phyloP scores from a whole-genome alignment of 2,888 invertebrate genomes.

The Euplexia lucipara region DNA sequence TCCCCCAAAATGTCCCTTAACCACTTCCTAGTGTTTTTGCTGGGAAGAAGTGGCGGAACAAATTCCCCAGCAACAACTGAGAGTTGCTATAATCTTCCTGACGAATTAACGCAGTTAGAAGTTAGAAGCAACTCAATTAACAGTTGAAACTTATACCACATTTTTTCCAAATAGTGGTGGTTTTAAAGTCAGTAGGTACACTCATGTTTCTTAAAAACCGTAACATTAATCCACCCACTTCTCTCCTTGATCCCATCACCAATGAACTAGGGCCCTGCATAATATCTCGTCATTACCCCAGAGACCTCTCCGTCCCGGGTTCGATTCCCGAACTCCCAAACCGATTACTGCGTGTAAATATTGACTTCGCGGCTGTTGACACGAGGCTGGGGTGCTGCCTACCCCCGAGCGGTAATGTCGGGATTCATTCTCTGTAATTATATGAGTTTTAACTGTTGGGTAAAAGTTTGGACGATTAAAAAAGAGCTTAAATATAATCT shows the following conservation, averaged over 20 bases:
- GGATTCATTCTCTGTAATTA: conserved; percentile 27
- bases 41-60: too few species aligned
- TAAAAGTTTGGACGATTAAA: conserved; percentile 6
- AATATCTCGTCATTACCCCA: conserved; percentile 36
- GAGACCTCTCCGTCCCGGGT: conserved; percentile 60
- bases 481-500: neutral
- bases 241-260: neutral
- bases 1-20: too few species aligned
- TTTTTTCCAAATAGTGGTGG: too few species aligned
- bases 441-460: conserved; percentile 33
- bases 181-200: too few species aligned
- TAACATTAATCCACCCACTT: neutral
- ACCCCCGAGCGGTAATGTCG: conserved; percentile 9
- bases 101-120: too few species aligned
- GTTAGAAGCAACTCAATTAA: too few species aligned
- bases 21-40: too few species aligned
- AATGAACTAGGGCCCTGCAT: neutral
- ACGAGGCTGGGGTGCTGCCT: conserved; percentile 49
- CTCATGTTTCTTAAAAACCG: neutral
- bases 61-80: too few species aligned
- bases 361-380: conserved; percentile 68
- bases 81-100: too few species aligned
- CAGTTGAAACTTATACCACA: too few species aligned
- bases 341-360: conserved; percentile 80
- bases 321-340: conserved; percentile 75